Conservation (phyloP, 2,113 vertebrate species). For the Hucho hucho region DNA sequence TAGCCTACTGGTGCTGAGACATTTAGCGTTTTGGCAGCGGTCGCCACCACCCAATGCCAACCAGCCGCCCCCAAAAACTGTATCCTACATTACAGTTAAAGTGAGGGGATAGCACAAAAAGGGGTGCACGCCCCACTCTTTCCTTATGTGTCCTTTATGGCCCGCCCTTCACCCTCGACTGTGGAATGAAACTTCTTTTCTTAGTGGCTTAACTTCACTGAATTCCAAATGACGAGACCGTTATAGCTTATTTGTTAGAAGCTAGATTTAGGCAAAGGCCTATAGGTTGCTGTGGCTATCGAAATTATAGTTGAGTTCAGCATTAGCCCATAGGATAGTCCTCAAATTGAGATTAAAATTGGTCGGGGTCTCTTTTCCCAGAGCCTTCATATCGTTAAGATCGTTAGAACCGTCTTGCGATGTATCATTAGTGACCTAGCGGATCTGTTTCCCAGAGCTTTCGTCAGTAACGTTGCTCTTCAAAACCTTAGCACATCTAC, state of each 20-base stretch:
- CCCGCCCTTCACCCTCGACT: conserved; percentile 28
- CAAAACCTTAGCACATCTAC: no score
- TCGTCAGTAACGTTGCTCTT: no score
- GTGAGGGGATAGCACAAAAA: conserved; percentile 2
- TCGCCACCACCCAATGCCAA: conserved; percentile 60
- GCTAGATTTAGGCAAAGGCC: background rate
- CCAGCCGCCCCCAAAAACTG: conserved; percentile 40
- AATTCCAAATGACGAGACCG: background rate
- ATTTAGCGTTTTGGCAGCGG: conserved; percentile 77
- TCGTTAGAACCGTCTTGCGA: no score
- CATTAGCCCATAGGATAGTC: no score
- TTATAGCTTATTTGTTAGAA: background rate
- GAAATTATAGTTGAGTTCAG: no score
- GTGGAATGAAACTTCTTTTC: conserved; percentile 11
- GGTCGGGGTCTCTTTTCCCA: no score
- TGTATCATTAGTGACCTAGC: no score
- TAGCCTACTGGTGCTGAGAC: conserved; percentile 76
- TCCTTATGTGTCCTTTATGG: background rate
- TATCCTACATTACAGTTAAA: background rate
- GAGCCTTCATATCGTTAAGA: no score
- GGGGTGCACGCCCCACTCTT: background rate
- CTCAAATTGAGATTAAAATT: no score
- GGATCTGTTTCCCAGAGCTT: no score
- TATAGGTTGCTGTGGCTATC: background rate
- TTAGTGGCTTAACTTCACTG: background rate